phyloP scores from a whole-genome alignment of 92 coral and sea anemone species.

The Bergia puertoricense region DNA sequence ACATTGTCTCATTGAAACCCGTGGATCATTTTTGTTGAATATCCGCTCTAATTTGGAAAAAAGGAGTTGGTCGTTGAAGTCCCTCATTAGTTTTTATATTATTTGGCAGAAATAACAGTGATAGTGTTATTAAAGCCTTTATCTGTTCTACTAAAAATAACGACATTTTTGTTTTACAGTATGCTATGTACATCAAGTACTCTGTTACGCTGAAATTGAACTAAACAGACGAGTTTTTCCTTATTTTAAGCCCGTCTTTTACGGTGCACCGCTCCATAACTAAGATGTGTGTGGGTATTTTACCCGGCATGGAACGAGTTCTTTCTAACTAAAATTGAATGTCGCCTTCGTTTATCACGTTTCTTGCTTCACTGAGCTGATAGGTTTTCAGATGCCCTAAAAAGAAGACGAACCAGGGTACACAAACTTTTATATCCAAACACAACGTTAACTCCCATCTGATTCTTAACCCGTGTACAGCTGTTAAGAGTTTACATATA shows the following conservation, averaged over 20 bases:
- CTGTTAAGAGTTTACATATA: neutral
- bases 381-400: neutral
- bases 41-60: neutral
- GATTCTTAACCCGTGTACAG: neutral
- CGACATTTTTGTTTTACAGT: slow-evolving; percentile 14
- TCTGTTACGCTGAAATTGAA: slow-evolving; percentile 2
- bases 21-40: neutral
- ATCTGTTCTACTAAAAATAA: slow-evolving; percentile 16
- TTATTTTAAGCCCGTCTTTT: neutral
- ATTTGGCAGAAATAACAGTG: neutral
- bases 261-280: neutral
- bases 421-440: no score
- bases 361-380: neutral
- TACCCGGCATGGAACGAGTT: slow-evolving; percentile 4
- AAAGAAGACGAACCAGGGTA: neutral
- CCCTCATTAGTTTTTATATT: neutral
- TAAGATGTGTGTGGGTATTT: neutral
- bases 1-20: neutral
- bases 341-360: neutral
- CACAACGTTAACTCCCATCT: neutral
- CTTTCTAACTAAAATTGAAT: neutral
- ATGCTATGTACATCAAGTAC: slow-evolving; percentile 12
- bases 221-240: neutral
- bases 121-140: neutral
- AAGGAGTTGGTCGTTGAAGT: neutral